phyloP scores from a whole-genome alignment of 1,140 invertebrate genomes.

The Zelostemma sp. region DNA sequence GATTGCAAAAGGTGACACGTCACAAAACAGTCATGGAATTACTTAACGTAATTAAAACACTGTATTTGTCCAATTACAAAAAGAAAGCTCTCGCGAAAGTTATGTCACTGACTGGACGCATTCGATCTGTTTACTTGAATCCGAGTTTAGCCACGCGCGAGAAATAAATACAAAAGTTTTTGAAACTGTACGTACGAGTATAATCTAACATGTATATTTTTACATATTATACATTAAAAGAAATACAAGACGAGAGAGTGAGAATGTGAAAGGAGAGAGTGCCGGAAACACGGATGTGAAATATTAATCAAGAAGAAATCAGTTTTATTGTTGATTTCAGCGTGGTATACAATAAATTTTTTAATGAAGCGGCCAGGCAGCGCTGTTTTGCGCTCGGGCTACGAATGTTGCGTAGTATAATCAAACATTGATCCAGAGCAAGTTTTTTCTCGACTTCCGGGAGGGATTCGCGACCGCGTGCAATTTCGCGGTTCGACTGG shows the following conservation, averaged over 20 bases:
- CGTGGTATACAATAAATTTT: slow-evolving; percentile 68
- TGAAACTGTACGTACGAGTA: slow-evolving; percentile 63
- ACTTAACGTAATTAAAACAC: neutral
- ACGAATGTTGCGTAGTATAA: slow-evolving; percentile 69
- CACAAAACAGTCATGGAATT: neutral
- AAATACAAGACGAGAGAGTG: slow-evolving; percentile 40
- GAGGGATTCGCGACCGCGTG: slow-evolving; percentile 27
- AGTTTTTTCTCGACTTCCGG: slow-evolving; percentile 57
- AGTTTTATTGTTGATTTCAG: slow-evolving; percentile 66
- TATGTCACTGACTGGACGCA: slow-evolving; percentile 4
- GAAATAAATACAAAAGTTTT: slow-evolving; percentile 39
- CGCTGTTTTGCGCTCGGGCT: slow-evolving; percentile 54
- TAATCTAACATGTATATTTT: slow-evolving; percentile 68
- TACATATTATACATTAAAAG: slow-evolving; percentile 61
- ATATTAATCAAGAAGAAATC: slow-evolving; percentile 55
- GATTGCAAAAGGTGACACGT: neutral
- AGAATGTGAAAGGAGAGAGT: slow-evolving; percentile 35
- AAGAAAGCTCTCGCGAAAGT: too few species aligned
- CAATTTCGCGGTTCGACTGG: neutral
- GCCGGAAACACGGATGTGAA: slow-evolving; percentile 36
- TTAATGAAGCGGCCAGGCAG: slow-evolving; percentile 56
- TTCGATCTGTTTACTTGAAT: slow-evolving; percentile 40
- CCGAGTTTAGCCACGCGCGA: slow-evolving; percentile 35
- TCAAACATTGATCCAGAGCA: slow-evolving; percentile 64
- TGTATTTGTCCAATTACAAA: too few species aligned